Percentiles rank a stretch among this genome's conserved stretches.
phyloP scores from a whole-genome alignment of 2,888 invertebrate species.

The Thera britannica region DNA sequence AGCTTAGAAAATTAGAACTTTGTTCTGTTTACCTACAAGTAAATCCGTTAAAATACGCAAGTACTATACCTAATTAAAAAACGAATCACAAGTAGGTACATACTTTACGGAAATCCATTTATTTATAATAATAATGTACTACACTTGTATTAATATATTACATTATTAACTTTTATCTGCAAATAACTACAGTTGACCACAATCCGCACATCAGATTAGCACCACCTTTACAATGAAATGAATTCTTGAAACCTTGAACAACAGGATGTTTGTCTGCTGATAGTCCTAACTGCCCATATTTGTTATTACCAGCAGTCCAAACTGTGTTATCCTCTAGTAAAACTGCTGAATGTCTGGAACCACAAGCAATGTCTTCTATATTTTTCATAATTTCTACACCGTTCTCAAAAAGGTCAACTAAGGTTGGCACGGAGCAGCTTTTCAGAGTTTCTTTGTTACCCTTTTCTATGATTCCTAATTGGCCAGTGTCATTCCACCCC shows the following conservation, averaged over 20 bases:
- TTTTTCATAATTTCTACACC: constrained; percentile 75
- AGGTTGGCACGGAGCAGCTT: constrained; percentile 64
- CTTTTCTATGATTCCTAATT: constrained; percentile 87
- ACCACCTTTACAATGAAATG: constrained; percentile 50
- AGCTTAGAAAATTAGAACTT: no score
- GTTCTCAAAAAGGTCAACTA: constrained; percentile 69
- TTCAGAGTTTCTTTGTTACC: constrained; percentile 49
- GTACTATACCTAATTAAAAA: no score
- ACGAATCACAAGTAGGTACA: no score
- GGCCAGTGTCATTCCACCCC: constrained; percentile 96
- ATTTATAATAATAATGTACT: no score
- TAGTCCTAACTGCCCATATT: constrained; percentile 90
- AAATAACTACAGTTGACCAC: constrained; percentile 66
- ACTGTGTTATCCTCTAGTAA: constrained; percentile 87
- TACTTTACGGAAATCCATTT: no score
- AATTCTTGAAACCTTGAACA: constrained; percentile 60
- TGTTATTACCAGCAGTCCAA: constrained; percentile 92
- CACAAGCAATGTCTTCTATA: constrained; percentile 88
- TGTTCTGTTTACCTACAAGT: no score
- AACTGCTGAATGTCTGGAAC: constrained; percentile 90
- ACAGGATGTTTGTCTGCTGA: constrained; percentile 54
- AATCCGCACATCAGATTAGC: constrained; percentile 63
- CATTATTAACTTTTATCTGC: constrained; percentile 16
- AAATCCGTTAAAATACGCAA: no score
- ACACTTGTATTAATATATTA: no score